phyloP scores from a whole-genome alignment of 2,888 invertebrate species.

The Odontocolon sp. region DNA sequence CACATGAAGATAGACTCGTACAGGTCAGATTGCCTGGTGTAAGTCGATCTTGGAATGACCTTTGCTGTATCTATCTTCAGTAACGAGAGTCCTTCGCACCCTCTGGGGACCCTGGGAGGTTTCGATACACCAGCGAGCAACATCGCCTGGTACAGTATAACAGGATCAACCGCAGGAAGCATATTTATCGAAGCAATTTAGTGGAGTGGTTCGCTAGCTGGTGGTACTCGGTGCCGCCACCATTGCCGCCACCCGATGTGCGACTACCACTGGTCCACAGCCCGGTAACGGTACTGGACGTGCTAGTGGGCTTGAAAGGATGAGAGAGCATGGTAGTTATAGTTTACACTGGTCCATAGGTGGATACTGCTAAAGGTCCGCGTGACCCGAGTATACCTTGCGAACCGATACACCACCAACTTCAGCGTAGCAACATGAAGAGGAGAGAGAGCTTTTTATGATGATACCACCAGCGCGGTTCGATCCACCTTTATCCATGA shows the following conservation, averaged over 20 bases:
- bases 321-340: constrained; percentile 9
- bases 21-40: background rate
- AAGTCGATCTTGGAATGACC: constrained; percentile 8
- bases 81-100: constrained; percentile 20
- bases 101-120: constrained; percentile 3
- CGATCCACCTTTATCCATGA: constrained; percentile 4
- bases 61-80: constrained; percentile 17
- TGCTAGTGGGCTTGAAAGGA: constrained; percentile 2
- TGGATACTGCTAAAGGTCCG: too few species aligned
- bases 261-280: background rate
- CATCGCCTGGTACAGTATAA: background rate
- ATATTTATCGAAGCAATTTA: constrained; percentile 45
- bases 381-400: background rate
- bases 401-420: background rate
- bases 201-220: constrained; percentile 18
- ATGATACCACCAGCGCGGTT: background rate
- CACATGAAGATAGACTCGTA: background rate
- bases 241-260: background rate
- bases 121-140: constrained; percentile 24
- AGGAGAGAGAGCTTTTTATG: constrained; percentile 24
- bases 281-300: background rate
- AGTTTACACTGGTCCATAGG: too few species aligned
- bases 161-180: background rate
- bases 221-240: background rate
- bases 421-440: background rate